A percentile compares a stretch with the other conserved stretches of the same genome.
These are phyloP conservation scores for Caiman crocodilus DNA, from an alignment of 2,797 vertebrate species.

Conservation along the genomic window DNA sequence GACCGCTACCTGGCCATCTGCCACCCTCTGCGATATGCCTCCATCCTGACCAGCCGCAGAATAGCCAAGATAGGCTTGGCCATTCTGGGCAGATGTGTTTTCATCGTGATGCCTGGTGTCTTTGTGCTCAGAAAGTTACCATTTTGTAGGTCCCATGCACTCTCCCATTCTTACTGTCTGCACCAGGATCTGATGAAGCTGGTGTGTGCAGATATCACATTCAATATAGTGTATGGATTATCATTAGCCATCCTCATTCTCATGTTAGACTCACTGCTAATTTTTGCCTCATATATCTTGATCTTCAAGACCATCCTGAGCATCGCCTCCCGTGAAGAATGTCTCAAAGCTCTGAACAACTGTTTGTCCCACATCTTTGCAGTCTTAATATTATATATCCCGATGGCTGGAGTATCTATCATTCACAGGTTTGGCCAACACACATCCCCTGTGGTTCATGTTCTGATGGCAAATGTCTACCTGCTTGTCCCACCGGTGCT, in stretches of 20 bases:
- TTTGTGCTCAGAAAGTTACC: neutral
- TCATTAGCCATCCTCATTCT: too few relatives aligned
- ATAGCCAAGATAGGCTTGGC: conserved; percentile 60
- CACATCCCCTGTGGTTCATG: neutral
- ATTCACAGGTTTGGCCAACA: conserved; percentile 63
- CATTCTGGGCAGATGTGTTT: conserved; percentile 33
- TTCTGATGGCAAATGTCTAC: neutral
- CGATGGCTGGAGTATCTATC: conserved; percentile 50
- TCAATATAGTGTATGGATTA: conserved; percentile 4
- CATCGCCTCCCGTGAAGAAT: neutral
- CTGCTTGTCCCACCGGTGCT: conserved; percentile 71
- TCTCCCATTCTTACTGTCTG: conserved; percentile 67
- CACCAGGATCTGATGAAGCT: conserved; percentile 53
- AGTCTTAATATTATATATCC: conserved; percentile 34
- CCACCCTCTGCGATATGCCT: conserved; percentile 46
- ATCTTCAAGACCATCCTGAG: too few relatives aligned
- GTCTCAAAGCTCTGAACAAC: conserved; percentile 25
- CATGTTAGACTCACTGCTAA: too few relatives aligned
- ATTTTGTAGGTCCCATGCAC: conserved; percentile 37
- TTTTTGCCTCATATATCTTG: too few relatives aligned
- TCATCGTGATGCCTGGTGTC: too few relatives aligned
- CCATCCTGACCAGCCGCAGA: conserved; percentile 78
- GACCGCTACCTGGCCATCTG: too few relatives aligned
- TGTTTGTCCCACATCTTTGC: conserved; percentile 36
- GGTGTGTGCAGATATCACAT: conserved; percentile 58